Conservation (phyloP, 1,140 invertebrate genomes). For the Drosophila persimilis region DNA sequence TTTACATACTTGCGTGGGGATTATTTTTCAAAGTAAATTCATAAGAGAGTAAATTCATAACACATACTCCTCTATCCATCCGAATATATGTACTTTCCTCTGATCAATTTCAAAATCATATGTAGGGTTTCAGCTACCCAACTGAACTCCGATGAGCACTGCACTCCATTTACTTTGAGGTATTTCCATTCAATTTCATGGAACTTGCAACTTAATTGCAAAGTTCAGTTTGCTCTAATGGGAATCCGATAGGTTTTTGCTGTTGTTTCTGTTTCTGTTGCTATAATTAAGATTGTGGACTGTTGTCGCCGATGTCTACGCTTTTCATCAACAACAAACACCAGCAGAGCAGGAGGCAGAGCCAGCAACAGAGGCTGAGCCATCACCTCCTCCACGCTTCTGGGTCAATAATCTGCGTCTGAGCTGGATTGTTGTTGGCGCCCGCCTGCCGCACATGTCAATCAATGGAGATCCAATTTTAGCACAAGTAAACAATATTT, state of each 20-base stretch:
- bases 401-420: constrained; percentile 79
- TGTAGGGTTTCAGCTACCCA: no score
- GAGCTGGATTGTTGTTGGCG: constrained; percentile 55
- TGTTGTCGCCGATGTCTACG: constrained; percentile 64
- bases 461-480: constrained; percentile 81
- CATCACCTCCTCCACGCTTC: constrained; percentile 59
- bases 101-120: no score
- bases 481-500: constrained; percentile 80
- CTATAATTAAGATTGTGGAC: constrained; percentile 38
- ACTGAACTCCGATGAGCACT: no score
- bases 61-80: no score
- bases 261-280: constrained; percentile 19
- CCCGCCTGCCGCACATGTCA: constrained; percentile 66
- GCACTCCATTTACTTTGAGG: no score
- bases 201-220: constrained; percentile 21
- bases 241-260: constrained; percentile 27
- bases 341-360: constrained; percentile 12
- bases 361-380: constrained; percentile 4
- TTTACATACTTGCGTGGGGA: no score
- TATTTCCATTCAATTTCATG: background rate
- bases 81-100: no score
- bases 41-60: no score
- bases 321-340: constrained; percentile 58
- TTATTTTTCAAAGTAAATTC: no score
- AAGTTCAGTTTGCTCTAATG: constrained; percentile 42